phyloP scores from a whole-genome alignment of 2,888 invertebrate species.

The Meandrusa payeni region DNA sequence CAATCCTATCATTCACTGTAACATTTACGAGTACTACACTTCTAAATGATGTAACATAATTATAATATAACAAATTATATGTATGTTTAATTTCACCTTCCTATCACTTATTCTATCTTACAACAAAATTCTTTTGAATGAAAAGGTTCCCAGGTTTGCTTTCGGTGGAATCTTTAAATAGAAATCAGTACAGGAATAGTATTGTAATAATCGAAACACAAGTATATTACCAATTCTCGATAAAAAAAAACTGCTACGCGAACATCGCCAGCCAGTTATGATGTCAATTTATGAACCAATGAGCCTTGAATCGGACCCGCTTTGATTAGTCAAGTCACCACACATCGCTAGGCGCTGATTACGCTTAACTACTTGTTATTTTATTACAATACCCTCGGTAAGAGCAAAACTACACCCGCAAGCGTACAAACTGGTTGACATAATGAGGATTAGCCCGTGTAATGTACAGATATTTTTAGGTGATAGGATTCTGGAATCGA shows the following conservation, averaged over 20 bases:
- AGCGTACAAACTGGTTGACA: slow-evolving; percentile 16
- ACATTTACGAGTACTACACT: too few species aligned
- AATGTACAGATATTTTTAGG: slow-evolving; percentile 2
- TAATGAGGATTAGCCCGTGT: slow-evolving; percentile 10
- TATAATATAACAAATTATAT: too few species aligned
- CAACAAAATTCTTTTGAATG: too few species aligned
- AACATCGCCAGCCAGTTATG: slow-evolving; percentile 12
- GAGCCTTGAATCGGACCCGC: slow-evolving; percentile 9
- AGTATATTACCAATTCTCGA: not conserved
- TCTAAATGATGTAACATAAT: too few species aligned
- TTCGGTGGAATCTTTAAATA: not conserved
- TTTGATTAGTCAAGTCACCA: slow-evolving; percentile 22
- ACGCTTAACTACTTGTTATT: slow-evolving; percentile 19
- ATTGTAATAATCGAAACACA: not conserved
- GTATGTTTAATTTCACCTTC: too few species aligned
- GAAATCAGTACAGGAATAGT: not conserved
- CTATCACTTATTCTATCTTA: too few species aligned
- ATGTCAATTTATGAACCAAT: slow-evolving; percentile 19
- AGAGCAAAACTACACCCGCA: slow-evolving; percentile 2
- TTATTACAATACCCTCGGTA: slow-evolving; percentile 19
- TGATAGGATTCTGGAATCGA: slow-evolving; percentile 1
- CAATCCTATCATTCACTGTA: too few species aligned
- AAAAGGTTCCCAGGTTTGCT: too few species aligned
- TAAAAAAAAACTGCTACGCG: slow-evolving; percentile 4
- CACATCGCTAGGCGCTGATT: slow-evolving; percentile 11